Evolutionary conservation across 1,140 invertebrate species (phyloP).

Genomic region (Eurosta solidaginis): DNA sequence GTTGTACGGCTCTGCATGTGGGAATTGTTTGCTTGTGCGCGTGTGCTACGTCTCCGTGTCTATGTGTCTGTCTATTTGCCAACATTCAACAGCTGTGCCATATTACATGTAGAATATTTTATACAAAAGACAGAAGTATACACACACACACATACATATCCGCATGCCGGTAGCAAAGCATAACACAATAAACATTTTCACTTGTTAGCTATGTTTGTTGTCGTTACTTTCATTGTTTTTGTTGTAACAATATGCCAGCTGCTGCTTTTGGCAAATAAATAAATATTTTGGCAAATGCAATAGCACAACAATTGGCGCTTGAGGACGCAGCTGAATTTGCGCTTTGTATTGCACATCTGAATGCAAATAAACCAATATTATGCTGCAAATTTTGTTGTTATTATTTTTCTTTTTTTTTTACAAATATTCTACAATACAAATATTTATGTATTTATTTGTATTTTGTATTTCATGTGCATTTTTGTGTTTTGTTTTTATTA

Average conservation of each 20-base stretch:
- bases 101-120: conserved; percentile 11
- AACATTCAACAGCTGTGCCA: not conserved
- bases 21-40: not conserved
- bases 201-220: not conserved
- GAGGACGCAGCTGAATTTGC: not conserved
- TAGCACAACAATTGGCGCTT: not conserved
- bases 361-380: conserved; percentile 10
- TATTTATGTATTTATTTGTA: conserved; percentile 5
- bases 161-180: not conserved
- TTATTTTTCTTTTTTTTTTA: not conserved
- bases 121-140: no score
- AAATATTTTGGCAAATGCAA: conserved; percentile 24
- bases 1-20: not conserved
- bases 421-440: not conserved
- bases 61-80: not conserved
- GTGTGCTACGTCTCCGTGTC: not conserved
- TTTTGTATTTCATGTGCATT: not conserved
- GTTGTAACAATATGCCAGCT: not conserved
- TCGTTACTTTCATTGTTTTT: not conserved
- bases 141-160: no score
- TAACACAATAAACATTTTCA: not conserved
- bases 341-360: not conserved
- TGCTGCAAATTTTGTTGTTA: not conserved
- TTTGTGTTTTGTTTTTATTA: not conserved
- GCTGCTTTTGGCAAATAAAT: conserved; percentile 21